Evolutionary conservation across 92 coral and sea anemone species (phyloP), one percentile per base, ranked within the genome.

Genomic region (Muricea muricata): DNA sequence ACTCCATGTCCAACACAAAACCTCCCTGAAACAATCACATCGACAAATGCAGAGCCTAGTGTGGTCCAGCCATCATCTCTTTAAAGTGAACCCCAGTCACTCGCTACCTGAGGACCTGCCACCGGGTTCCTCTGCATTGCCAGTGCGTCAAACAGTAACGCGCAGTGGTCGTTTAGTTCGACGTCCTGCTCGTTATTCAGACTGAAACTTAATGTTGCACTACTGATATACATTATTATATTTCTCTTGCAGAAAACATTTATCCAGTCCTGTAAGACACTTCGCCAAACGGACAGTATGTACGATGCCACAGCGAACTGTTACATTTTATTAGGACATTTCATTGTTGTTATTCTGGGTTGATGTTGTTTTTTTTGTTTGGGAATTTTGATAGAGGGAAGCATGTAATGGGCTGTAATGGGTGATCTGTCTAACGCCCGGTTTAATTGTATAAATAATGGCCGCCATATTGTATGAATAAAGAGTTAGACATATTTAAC

Each of bases 141-240:
- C n/a, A 35, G 18, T 66, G 25, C 39, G 66, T 8, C 88, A 57
- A 56, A 84, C 77, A 17, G 65, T 48, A 39, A 85, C 88, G 35
- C 83, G 83, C 23, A 85, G 88, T 57, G 82, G 83, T 10, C 65
- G 75, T 73, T 75, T 61, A 15, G 46, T 84, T 41, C 83, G 83
- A 33, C 65, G 81, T 42, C 82, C 82, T 74, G 75, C 75, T 18
- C 65, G 75, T 25, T 84, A 75, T 34, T 71, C 56, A 31, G 80
- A 71, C 57, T 83, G 48, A 73, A 15, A 70, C 33, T n/a, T n/a
- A n/a, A n/a, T n/a, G n/a, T n/a, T n/a, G n/a, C n/a, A n/a, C n/a
- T 24, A 61, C 32, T 23, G 32, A 61, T 14, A 11, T 61, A 26
- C 15, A 11, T 17, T 30, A 37, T 70, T 70, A 13, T 37, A 15